These are phyloP conservation scores for Cheilosia variabilis DNA, from an alignment of 2,888 invertebrate species.

Conservation along the genomic window DNA sequence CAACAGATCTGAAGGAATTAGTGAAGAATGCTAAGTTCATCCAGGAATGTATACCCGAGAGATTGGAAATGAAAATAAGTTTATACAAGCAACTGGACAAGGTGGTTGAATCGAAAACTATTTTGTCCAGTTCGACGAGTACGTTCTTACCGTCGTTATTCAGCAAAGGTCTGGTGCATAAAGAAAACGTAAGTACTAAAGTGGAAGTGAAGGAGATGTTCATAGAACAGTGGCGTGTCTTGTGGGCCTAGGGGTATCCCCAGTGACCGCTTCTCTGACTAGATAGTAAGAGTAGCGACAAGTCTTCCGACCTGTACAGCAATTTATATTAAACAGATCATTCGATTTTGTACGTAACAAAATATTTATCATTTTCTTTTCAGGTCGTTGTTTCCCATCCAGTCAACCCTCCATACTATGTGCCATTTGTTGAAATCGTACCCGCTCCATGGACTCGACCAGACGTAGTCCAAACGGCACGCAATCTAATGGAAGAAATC, in stretches of 20 bases:
- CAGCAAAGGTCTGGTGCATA: constrained; percentile 91
- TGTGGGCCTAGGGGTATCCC: no score
- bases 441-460: constrained; percentile 97
- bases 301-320: no score
- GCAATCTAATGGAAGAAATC: constrained; percentile 91
- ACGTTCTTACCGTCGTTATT: constrained; percentile 95
- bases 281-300: no score
- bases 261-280: no score
- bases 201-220: no score
- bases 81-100: constrained; percentile 92
- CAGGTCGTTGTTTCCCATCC: constrained; percentile 91
- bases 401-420: constrained; percentile 98
- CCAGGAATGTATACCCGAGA: constrained; percentile 98
- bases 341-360: not conserved
- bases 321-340: not conserved
- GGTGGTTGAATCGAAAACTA: constrained; percentile 89
- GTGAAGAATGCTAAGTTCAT: constrained; percentile 91
- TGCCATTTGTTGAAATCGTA: constrained; percentile 96
- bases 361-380: constrained; percentile 17
- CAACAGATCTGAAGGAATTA: constrained; percentile 87
- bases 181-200: constrained; percentile 84
- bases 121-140: constrained; percentile 96
- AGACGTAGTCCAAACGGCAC: constrained; percentile 89
- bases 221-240: no score
- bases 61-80: constrained; percentile 91